A percentile compares a stretch with the other conserved stretches of the same genome.
Evolutionary conservation across 2,888 invertebrate genomes (phyloP).

Genomic region (Pachymerium ferrugineum): DNA sequence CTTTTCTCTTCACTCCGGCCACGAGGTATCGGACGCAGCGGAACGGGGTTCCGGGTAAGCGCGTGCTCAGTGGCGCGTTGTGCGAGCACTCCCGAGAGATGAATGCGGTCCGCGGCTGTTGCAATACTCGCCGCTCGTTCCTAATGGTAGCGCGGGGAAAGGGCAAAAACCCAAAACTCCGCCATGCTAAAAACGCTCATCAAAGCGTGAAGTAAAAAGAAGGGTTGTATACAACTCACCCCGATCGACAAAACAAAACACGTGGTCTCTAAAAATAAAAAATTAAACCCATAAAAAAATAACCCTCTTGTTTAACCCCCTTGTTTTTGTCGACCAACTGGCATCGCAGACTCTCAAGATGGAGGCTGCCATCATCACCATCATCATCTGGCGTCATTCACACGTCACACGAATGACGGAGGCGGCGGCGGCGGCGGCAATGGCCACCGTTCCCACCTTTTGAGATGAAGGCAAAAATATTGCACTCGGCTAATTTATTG

Average conservation of each 20-base stretch:
- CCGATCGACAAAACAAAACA: background rate
- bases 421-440: background rate
- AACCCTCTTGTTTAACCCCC: background rate
- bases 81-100: background rate
- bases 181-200: background rate
- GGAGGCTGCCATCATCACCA: background rate
- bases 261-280: background rate
- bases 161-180: background rate
- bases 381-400: slow-evolving; percentile 7
- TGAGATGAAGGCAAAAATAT: slow-evolving; percentile 6
- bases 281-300: background rate
- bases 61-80: slow-evolving; percentile 28
- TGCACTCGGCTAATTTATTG: slow-evolving; percentile 2
- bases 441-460: background rate
- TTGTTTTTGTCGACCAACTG: background rate
- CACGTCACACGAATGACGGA: slow-evolving; percentile 4
- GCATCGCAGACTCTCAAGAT: background rate
- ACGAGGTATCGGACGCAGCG: background rate
- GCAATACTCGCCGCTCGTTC: background rate
- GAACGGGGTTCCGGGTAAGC: slow-evolving; percentile 17
- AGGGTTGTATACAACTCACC: background rate
- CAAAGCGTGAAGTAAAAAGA: background rate
- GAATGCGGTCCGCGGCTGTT: slow-evolving; percentile 18
- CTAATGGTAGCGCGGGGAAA: no score
- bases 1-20: background rate